Conservation (phyloP, 2,888 invertebrate genomes). For the Pachydiplax longipennis region DNA sequence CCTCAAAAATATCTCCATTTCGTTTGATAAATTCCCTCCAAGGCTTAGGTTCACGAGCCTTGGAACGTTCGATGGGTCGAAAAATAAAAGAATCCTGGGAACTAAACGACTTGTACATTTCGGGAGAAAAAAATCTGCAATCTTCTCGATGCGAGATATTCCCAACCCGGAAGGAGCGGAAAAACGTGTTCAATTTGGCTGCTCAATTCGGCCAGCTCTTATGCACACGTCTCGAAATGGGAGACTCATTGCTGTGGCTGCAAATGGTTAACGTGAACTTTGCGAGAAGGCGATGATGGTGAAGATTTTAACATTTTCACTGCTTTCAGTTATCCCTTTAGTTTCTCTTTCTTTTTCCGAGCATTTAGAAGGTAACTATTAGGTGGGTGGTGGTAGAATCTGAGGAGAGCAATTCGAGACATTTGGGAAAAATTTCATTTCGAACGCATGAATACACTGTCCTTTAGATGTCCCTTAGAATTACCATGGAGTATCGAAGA, state of each 20-base stretch:
- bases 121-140: background rate
- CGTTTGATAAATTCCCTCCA: background rate
- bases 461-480: too few species aligned
- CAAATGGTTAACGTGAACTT: background rate
- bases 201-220: background rate
- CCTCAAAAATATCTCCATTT: background rate
- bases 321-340: background rate
- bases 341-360: background rate
- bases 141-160: background rate
- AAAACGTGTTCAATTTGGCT: background rate
- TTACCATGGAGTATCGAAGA: too few species aligned
- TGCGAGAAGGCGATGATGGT: background rate
- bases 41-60: background rate
- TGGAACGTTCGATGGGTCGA: background rate
- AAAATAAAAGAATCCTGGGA: background rate
- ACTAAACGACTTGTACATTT: background rate
- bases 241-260: background rate
- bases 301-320: background rate
- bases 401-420: background rate
- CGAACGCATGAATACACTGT: too few species aligned
- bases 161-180: background rate
- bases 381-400: background rate
- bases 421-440: background rate
- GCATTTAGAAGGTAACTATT: background rate
- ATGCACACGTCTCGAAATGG: background rate